Conservation (phyloP, 1,140 invertebrate species). For the Drosophila jambulina region DNA sequence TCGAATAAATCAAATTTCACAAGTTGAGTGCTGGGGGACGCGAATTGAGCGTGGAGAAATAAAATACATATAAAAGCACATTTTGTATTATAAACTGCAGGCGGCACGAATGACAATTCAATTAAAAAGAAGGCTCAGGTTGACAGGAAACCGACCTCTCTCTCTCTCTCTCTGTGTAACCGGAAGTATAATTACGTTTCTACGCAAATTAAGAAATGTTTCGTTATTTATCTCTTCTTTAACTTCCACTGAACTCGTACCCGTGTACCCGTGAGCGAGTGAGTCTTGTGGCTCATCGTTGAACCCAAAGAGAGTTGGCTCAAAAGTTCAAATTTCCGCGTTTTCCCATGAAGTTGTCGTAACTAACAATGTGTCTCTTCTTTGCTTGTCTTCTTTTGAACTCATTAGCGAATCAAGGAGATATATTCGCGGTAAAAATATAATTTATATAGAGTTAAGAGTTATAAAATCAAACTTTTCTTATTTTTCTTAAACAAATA, state of each 20-base stretch:
- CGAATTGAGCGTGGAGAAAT: not conserved
- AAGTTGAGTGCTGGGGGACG: conserved; percentile 30
- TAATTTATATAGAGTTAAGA: not conserved
- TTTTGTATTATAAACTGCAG: conserved; percentile 17
- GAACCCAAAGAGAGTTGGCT: conserved; percentile 14
- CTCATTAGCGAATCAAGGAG: conserved; percentile 9
- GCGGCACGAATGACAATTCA: conserved; percentile 44
- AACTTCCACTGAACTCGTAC: conserved; percentile 22
- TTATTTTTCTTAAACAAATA: too few species aligned
- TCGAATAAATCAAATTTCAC: conserved; percentile 71
- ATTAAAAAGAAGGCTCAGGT: conserved; percentile 25
- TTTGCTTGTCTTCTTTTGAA: not conserved
- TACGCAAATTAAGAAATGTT: conserved; percentile 14
- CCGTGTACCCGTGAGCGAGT: not conserved
- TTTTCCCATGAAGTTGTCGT: conserved; percentile 41
- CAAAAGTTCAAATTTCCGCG: conserved; percentile 36
- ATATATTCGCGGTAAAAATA: not conserved
- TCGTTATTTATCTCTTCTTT: not conserved
- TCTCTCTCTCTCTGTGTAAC: conserved; percentile 2
- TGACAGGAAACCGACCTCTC: not conserved
- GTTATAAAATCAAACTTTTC: too few species aligned
- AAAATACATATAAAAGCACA: not conserved
- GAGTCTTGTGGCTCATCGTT: conserved; percentile 4
- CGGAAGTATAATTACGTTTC: conserved; percentile 35
- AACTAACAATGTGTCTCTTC: conserved; percentile 1